Evolutionary conservation across 1,140 invertebrate genomes (phyloP), one percentile per base, ranked within the genome.

Genomic region (Oedothorax gibbosus): DNA sequence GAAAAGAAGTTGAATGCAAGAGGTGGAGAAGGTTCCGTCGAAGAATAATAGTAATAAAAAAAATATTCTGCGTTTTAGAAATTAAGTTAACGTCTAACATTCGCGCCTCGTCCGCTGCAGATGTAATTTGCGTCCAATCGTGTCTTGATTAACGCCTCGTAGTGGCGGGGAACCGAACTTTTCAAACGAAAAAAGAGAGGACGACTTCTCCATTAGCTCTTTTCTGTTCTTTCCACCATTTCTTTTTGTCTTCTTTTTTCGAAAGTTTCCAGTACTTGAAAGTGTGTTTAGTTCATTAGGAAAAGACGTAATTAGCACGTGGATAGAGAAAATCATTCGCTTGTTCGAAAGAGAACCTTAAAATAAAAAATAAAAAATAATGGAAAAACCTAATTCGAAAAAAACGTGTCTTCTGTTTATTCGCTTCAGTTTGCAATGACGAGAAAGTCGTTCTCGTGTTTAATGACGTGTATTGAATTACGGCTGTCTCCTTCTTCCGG

Each of bases 81-180:
- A 84, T 84, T 84, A 76, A 84, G 81, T 84, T 84, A 84, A 84
- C 81, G 81, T 76, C 81, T 64, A 76, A 84, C 71, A 68, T 65
- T 66, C 60, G 50, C 14, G 18, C 60, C 50, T 84, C 71, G 18
- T 51, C 53, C 53, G 51, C 56, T 53, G 56, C 21, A 73, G 80
- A 82, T 82, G 81, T 76, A 84, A 84, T 84, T 84, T 84, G 81
- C 81, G 81, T 84, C 72, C 71, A 75, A 84, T 84, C 72, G 71
- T 51, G 20, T 64, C 62, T 76, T 84, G 81, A 84, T 84, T 84
- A 84, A 84, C 71, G 72, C 57, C 69, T 60, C 56, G 50, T 60
- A 62, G 80, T 72, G 68, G 53, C 56, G 62, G 53, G n/a, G 57
- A 60, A 82, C 80, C n/a, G 66, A 81, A 81, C 54, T 73, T 82